Evolutionary conservation across 2,113 vertebrate genomes (phyloP).

Genomic region (Ellobius talpinus): DNA sequence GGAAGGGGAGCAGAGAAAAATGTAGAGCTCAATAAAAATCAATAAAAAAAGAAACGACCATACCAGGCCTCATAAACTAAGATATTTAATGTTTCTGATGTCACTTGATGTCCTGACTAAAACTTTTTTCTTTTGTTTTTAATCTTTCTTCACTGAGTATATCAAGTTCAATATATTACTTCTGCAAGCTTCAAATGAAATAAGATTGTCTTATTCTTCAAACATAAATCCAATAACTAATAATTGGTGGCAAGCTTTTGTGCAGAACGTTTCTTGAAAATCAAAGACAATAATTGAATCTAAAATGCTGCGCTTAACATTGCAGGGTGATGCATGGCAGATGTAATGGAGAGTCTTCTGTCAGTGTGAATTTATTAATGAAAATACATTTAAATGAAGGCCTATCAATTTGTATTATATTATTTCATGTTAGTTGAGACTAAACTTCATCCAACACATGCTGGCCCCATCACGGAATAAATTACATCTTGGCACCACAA

Average conservation of each 20-base stretch:
- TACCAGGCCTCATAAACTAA: slow-evolving; percentile 17
- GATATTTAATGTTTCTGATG: slow-evolving; percentile 54
- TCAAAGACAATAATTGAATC: slow-evolving; percentile 26
- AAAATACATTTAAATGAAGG: slow-evolving; percentile 60
- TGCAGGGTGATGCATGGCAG: slow-evolving; percentile 19
- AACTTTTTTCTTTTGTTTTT: neutral
- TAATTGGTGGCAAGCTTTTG: neutral
- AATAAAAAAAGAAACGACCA: neutral
- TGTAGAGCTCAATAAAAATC: no score
- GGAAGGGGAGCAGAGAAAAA: no score
- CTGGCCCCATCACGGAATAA: slow-evolving; percentile 14
- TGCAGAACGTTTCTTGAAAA: slow-evolving; percentile 61
- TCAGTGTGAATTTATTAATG: slow-evolving; percentile 63
- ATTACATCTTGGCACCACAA: slow-evolving; percentile 57
- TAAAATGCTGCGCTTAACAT: slow-evolving; percentile 62
- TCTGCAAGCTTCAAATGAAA: slow-evolving; percentile 35
- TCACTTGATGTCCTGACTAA: neutral
- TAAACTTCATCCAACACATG: slow-evolving; percentile 55
- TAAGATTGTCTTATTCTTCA: slow-evolving; percentile 48
- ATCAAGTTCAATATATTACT: slow-evolving; percentile 45
- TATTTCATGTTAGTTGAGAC: slow-evolving; percentile 61
- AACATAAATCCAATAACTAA: slow-evolving; percentile 66
- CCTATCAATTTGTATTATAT: slow-evolving; percentile 53
- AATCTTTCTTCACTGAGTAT: neutral
- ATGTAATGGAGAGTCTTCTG: neutral